Evolutionary conservation across 2,113 vertebrate species (phyloP).

Genomic region (Gila orcuttii): DNA sequence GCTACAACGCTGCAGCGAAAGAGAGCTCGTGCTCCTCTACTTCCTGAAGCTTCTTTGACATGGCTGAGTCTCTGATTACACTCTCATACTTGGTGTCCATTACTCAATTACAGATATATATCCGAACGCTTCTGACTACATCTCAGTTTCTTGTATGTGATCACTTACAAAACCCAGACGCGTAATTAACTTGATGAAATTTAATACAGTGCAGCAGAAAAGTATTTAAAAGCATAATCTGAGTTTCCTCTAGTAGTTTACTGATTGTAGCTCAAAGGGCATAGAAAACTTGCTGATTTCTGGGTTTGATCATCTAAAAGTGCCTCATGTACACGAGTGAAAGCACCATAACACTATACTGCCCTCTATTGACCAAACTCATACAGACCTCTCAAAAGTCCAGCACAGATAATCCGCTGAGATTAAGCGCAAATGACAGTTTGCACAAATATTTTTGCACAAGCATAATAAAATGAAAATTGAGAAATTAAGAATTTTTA

Average conservation of each 20-base stretch:
- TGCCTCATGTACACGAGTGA: background rate
- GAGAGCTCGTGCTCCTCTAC: background rate
- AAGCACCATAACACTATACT: constrained; percentile 50
- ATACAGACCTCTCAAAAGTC: background rate
- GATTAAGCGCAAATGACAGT: background rate
- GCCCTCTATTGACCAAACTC: constrained; percentile 63
- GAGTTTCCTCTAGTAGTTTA: background rate
- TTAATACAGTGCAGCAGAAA: background rate
- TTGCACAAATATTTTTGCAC: background rate
- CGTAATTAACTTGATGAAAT: constrained; percentile 37
- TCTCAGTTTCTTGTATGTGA: constrained; percentile 63
- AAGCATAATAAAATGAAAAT: background rate
- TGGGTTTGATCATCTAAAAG: background rate
- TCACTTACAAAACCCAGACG: constrained; percentile 52
- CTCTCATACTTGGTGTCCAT: constrained; percentile 63
- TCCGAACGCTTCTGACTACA: constrained; percentile 62
- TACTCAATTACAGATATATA: constrained; percentile 65
- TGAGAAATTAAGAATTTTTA: background rate
- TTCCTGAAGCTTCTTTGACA: background rate
- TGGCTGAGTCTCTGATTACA: constrained; percentile 64
- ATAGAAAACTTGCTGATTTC: background rate
- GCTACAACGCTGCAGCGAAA: background rate
- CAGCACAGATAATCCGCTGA: background rate
- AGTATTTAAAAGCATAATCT: background rate
- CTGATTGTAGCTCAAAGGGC: background rate